Base-by-base conservation (phyloP, 2,888 invertebrate genomes). In the Leptogaster cylindrica region DNA sequence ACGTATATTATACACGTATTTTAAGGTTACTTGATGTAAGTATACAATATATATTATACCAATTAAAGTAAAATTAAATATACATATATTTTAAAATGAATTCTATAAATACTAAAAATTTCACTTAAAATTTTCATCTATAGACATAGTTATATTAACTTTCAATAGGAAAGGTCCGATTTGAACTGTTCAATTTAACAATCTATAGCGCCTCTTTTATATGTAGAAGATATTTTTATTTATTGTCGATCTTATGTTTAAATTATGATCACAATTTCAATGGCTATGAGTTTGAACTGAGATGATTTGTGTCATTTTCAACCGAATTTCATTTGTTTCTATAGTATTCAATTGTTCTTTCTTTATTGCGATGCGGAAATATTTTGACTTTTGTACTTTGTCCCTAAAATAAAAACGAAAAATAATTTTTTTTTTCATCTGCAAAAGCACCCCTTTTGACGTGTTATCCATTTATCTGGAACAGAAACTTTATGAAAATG, bases 1-100 rank as follows among this genome's bases (percentile, higher is more conserved):
- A 69, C 16, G 63, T 78, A 79, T 78, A 79, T 78, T 79, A 76
- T 78, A 78, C 72, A 76, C 73, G 66, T 61, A 70, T 61, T 72
- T 72, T 68, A 69, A 68, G 71, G 64, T 69, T 68, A 68, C 50
- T 66, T 20, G 69, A 67, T 70, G 69, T 66, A 70, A 67, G 41
- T 44, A 44, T 61, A 61, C 41, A 61, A 61, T 44, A 61, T 10
- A 58, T 25, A 58, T 50, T 65, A 51, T 58, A 41, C 4, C 8
- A 18, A 61, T 44, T 44, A 61, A 61, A n/a, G 44, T 44, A 18
- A 55, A 36, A 52, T 27, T 52, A 46, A 23, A 46, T 46, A 46
- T 46, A 46, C 46, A 31, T 36, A 55, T 55, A 55, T 36, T 55
- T 55, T 36, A 36, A 52, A 55, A 4, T 55, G 16, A 55, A 55